Percentiles rank a stretch among this genome's conserved stretches.
These are phyloP conservation scores for Amia ocellicauda DNA, from an alignment of 2,113 vertebrate species.

Conservation along the genomic window DNA sequence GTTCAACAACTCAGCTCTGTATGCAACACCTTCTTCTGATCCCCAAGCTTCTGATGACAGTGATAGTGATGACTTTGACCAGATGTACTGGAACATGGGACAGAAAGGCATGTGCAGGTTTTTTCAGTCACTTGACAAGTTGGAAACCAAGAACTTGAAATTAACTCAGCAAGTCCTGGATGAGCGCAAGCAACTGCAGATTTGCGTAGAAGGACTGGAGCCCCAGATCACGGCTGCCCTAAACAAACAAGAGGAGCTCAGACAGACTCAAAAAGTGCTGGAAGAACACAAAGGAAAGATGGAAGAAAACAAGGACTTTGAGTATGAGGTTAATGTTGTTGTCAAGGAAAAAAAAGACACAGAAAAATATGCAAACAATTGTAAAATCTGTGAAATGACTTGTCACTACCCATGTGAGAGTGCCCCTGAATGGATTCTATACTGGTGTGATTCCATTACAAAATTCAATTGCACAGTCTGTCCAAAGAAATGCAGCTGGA, in stretches of 20 bases:
- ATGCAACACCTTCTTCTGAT: not conserved
- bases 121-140: not conserved
- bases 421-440: not conserved
- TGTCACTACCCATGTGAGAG: not conserved
- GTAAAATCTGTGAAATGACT: not conserved
- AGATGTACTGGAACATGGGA: not conserved
- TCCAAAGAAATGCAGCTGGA: too few species aligned
- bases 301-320: conserved; percentile 4
- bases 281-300: conserved; percentile 16
- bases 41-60: not conserved
- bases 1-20: conserved; percentile 26
- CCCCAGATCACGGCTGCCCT: conserved; percentile 6
- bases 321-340: not conserved
- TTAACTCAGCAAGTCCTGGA: conserved; percentile 12
- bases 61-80: not conserved
- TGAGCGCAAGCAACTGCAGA: conserved; percentile 11
- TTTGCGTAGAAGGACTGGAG: conserved; percentile 6
- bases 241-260: conserved; percentile 1
- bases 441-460: conserved; percentile 12
- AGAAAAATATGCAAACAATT: not conserved
- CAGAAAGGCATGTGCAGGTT: conserved; percentile 4
- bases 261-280: conserved; percentile 14
- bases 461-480: too few species aligned
- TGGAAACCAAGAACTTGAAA: conserved; percentile 15
- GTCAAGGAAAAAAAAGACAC: conserved; percentile 6